These are phyloP conservation scores for Magallana gigas DNA, from an alignment of 1,140 invertebrate species.

Conservation along the genomic window DNA sequence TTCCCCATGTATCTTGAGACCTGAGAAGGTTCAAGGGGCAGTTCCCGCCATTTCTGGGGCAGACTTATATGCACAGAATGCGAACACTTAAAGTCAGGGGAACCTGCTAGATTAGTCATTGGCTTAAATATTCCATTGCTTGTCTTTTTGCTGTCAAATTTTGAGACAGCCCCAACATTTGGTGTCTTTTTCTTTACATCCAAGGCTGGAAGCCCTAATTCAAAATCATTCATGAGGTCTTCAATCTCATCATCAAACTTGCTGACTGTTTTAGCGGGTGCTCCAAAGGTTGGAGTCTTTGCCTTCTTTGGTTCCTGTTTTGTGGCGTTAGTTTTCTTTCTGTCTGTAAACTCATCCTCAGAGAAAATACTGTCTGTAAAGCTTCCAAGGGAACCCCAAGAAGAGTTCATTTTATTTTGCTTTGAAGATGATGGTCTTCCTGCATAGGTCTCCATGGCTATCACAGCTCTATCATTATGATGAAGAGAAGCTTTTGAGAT, in stretches of 20 bases:
- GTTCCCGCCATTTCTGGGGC: conserved; percentile 74
- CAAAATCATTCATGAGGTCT: conserved; percentile 70
- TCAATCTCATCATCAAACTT: conserved; percentile 57
- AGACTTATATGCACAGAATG: conserved; percentile 74
- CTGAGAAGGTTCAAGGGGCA: conserved; percentile 76
- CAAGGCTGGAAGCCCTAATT: conserved; percentile 73
- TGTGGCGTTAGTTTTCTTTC: conserved; percentile 57
- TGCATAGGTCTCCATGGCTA: conserved; percentile 32
- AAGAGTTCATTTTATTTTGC: conserved; percentile 62
- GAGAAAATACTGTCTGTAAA: conserved; percentile 77
- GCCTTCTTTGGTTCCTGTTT: conserved; percentile 48
- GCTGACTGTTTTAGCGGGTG: conserved; percentile 48
- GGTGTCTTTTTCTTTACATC: conserved; percentile 66
- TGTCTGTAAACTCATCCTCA: conserved; percentile 67
- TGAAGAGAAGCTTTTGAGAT: conserved; percentile 35
- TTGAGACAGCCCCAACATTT: conserved; percentile 43
- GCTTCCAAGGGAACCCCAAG: conserved; percentile 69
- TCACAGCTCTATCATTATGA: conserved; percentile 34
- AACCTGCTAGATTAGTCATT: conserved; percentile 75
- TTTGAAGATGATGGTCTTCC: conserved; percentile 59
- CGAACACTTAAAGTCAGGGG: conserved; percentile 75
- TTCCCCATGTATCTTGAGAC: conserved; percentile 71
- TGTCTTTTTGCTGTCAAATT: conserved; percentile 45
- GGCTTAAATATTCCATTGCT: conserved; percentile 74
- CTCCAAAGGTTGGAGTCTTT: conserved; percentile 39